Evolutionary conservation across 2,797 vertebrate species (phyloP), one percentile per base, ranked within the genome.

Genomic region (Sitta carolinensis): DNA sequence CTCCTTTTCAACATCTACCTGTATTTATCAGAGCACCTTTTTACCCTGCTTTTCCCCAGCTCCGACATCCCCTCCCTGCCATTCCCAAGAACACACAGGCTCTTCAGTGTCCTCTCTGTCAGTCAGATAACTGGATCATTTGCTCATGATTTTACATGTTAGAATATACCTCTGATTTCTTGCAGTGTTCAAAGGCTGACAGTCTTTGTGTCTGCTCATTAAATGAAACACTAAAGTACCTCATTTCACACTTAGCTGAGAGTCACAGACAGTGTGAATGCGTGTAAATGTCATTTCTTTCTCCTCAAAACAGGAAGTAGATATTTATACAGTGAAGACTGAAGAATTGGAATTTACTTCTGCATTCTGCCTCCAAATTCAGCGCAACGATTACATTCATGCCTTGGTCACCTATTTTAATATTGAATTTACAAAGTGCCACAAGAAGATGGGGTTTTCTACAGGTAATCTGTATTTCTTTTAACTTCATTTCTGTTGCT

Each of bases 341-440:
- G 99, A 99, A 87, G 99, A 99, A 73, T 94, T 99, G 76, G 98
- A 97, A 3, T 99, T 99, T 94, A 99, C 98, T 32, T 99, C 99
- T n/a, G 96, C 99, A 3, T 99, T 99, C 98, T 99, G 99, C 97
- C 98, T 99, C 90, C 99, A 99, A 97, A 98, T 99, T 94, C 99
- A 99, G 96, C 98, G 99, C 81, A 99, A 99, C 4, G 99, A 99
- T 96, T 99, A 99, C 51, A 97, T 99, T 95, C 99, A 99, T 3
- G 99, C 99, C 16, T 97, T 99, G 90, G 99, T 99, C 97, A 99
- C 99, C 89, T 99, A 99, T 97, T 99, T 99, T 97, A 99, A 99
- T 97, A 99, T 99, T 4, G 99, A 99, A 97, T 99, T 99, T 98
- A 99, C 99, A 1, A 99, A 99, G 97, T 99, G 99, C 98, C 99